A percentile compares a stretch with the other conserved stretches of the same genome.
Conservation (phyloP, 30 jellyfish, hydroid and myxozoan genomes). For the Rhopilema esculentum region DNA sequence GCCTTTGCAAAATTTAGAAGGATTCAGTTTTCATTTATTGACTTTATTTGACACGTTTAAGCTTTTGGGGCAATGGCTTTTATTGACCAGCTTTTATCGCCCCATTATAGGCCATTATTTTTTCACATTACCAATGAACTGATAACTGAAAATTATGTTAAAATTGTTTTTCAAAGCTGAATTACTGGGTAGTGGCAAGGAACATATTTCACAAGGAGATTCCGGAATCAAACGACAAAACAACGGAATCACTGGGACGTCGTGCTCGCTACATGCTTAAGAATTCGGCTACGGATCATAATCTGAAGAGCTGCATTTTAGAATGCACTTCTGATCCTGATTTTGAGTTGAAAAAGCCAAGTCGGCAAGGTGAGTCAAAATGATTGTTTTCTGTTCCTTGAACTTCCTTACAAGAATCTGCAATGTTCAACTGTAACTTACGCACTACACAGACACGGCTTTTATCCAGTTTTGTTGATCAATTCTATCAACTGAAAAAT, state of each 20-base stretch:
- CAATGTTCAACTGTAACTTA: too few species aligned
- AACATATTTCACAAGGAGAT: conserved; percentile 68
- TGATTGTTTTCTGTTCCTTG: too few species aligned
- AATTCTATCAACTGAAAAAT: too few species aligned
- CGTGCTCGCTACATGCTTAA: conserved; percentile 78
- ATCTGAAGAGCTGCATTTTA: conserved; percentile 57
- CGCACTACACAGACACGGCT: too few species aligned
- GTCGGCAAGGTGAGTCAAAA: conserved; percentile 12
- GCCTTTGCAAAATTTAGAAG: too few species aligned
- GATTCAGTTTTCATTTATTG: too few species aligned
- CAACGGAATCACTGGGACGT: conserved; percentile 76
- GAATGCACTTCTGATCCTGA: conserved; percentile 58
- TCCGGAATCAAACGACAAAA: conserved; percentile 84
- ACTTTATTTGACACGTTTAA: too few species aligned
- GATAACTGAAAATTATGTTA: not conserved
- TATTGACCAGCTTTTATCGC: too few species aligned
- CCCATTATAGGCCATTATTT: too few species aligned
- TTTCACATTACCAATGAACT: not conserved
- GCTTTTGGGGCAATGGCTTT: too few species aligned
- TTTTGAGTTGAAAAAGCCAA: not conserved
- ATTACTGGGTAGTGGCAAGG: conserved; percentile 70
- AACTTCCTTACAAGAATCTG: too few species aligned
- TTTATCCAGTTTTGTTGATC: too few species aligned
- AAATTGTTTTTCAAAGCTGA: not conserved
- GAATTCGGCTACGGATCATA: conserved; percentile 35